Evolutionary conservation across 2,888 invertebrate genomes (phyloP).

Genomic region (Cabera pusaria): DNA sequence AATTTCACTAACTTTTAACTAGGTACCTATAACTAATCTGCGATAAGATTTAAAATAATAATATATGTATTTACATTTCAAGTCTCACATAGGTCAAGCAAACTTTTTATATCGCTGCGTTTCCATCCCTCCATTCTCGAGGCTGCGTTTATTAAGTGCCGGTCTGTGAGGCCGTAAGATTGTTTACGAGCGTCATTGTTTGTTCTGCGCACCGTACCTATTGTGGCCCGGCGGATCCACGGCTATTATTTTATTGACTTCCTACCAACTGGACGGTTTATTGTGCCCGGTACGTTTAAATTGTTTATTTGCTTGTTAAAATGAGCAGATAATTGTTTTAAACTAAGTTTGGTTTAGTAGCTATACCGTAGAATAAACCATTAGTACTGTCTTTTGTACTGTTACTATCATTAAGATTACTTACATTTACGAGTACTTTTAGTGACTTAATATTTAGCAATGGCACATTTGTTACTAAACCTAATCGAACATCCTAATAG

Average conservation of each 20-base stretch:
- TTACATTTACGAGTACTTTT: too few relatives aligned
- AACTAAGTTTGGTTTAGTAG: slow-evolving; percentile 3
- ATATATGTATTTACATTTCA: too few relatives aligned
- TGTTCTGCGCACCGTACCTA: slow-evolving; percentile 48
- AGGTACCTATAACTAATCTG: too few relatives aligned
- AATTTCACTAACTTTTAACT: too few relatives aligned
- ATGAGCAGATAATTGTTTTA: slow-evolving; percentile 29
- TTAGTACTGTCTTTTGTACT: too few relatives aligned
- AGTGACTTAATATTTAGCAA: too few relatives aligned
- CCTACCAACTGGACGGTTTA: slow-evolving; percentile 58
- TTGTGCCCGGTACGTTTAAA: slow-evolving; percentile 40
- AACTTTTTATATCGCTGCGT: neutral
- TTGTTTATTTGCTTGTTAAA: slow-evolving; percentile 38
- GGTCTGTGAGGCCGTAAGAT: slow-evolving; percentile 41
- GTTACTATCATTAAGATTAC: too few relatives aligned
- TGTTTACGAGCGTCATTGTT: slow-evolving; percentile 64
- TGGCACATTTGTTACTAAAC: too few relatives aligned
- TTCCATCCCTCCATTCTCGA: slow-evolving; percentile 6
- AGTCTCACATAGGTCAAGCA: too few relatives aligned
- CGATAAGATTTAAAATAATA: too few relatives aligned
- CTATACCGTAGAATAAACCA: too few relatives aligned
- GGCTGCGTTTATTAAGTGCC: slow-evolving; percentile 22
- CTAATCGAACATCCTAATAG: too few relatives aligned
- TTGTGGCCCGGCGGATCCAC: slow-evolving; percentile 49
- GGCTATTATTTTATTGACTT: slow-evolving; percentile 68